Percentiles rank a stretch among this genome's conserved stretches.
Evolutionary conservation across 2,113 vertebrate genomes (phyloP).

Genomic region (Oncorhynchus keta): DNA sequence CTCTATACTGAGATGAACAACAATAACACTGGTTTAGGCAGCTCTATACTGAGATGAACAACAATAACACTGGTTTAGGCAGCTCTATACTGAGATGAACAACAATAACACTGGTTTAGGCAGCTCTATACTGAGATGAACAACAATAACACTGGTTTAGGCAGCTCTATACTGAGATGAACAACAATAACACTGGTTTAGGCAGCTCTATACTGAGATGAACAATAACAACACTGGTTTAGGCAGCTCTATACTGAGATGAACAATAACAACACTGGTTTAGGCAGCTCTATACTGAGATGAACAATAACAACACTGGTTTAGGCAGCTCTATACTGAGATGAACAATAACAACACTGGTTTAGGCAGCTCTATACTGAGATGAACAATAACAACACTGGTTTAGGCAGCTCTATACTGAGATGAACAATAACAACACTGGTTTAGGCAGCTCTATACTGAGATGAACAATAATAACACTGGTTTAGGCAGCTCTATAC

Average conservation of each 20-base stretch:
- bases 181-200: not conserved
- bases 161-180: not conserved
- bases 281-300: not conserved
- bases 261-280: not conserved
- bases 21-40: not conserved
- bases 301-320: not conserved
- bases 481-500: slow-evolving; percentile 59
- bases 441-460: not conserved
- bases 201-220: not conserved
- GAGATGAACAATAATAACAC: not conserved
- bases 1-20: too few species aligned
- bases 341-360: slow-evolving; percentile 66
- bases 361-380: slow-evolving; percentile 29
- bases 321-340: not conserved
- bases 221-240: slow-evolving; percentile 73
- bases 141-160: not conserved
- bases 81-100: not conserved
- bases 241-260: too few species aligned
- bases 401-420: not conserved
- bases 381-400: not conserved
- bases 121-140: too few species aligned
- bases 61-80: not conserved
- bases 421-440: not conserved
- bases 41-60: not conserved
- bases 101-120: slow-evolving; percentile 65